Base-by-base conservation (phyloP, 1,140 invertebrate genomes). In the Camponotus pennsylvanicus region DNA sequence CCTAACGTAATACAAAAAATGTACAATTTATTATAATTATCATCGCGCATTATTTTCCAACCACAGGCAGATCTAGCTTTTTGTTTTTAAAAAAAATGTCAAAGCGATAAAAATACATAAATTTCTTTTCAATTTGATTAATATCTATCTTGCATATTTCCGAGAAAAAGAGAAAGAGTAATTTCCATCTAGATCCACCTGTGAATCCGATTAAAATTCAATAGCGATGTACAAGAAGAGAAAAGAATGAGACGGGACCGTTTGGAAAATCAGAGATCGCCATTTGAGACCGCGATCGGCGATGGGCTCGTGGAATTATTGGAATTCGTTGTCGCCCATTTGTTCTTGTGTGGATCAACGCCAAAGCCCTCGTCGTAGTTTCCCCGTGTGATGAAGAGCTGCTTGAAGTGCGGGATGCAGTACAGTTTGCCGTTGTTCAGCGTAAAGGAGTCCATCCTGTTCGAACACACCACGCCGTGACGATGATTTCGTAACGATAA, bases 281-380 rank as follows among this genome's bases (percentile, higher is more conserved):
- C 94, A 70, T 95, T 95, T 13, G 93, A 92, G 7, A 95, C 92
- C 1, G 92, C 89, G 77, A 95, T 94, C 21, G 94, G 92, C 32
- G 91, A 69, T 8, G 93, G 89, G 92, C 59, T 89, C 85, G 79
- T 83, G 87, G 92, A 66, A 88, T 91, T 88, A 79, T 49, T 55
- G 79, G 82, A 78, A 61, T 63, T 92, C 42, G 86, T 91, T 64
- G 86, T 87, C 63, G 93, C 86, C 96, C 96, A 97, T 92, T 97
- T 97, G 85, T 96, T 95, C 93, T 97, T 96, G 89, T 96, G 96
- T 69, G 96, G 96, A 90, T 96, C 96, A 2, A 96, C 93, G 32
- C 96, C 96, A 93, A 98, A 98, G 32, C 97, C 97, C 92, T 98
- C 97, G 90, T 98, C 97, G 93, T 98, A 98, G 94, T 98, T 98